phyloP scores from a whole-genome alignment of 2,888 invertebrate genomes.

The Tachina grossa region DNA sequence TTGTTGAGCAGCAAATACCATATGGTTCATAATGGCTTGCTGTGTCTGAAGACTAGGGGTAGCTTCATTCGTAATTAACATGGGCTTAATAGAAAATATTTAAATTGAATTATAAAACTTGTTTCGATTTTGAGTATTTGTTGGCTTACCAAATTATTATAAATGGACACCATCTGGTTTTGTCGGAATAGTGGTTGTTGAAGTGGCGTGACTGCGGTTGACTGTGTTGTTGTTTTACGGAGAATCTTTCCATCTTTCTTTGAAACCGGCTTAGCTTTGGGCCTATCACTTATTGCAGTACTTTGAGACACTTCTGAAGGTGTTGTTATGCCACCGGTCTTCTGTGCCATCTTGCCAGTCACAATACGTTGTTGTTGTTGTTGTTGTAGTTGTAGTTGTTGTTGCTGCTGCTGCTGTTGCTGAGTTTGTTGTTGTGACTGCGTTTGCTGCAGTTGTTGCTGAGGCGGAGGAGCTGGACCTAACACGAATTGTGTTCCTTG shows the following conservation, averaged over 20 bases:
- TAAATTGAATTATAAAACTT: not conserved
- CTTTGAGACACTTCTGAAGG: conserved; percentile 84
- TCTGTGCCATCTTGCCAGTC: conserved; percentile 73
- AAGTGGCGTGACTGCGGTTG: conserved; percentile 81
- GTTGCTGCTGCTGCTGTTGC: conserved; percentile 68
- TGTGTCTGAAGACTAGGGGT: conserved; percentile 75
- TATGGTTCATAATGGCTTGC: conserved; percentile 76
- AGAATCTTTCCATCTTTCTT: conserved; percentile 91
- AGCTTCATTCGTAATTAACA: conserved; percentile 76
- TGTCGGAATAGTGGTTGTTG: conserved; percentile 78
- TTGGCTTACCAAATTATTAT: conserved; percentile 82
- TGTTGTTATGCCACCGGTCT: conserved; percentile 78
- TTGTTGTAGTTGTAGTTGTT: conserved; percentile 63
- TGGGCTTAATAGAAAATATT: conserved; percentile 72
- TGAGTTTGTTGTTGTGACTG: conserved; percentile 70
- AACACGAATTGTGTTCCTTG: conserved; percentile 68
- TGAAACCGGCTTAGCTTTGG: conserved; percentile 91
- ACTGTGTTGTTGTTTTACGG: conserved; percentile 84
- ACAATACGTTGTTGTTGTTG: conserved; percentile 74
- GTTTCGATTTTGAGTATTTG: not conserved
- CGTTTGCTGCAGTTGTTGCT: conserved; percentile 63
- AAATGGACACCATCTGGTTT: conserved; percentile 83
- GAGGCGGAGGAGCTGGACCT: conserved; percentile 61
- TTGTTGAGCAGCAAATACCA: conserved; percentile 75
- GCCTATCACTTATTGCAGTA: conserved; percentile 92